Percentiles rank a stretch among this genome's conserved stretches.
These are phyloP conservation scores for Orientallactaga bullata DNA, from an alignment of 2,113 vertebrate species.

Conservation along the genomic window DNA sequence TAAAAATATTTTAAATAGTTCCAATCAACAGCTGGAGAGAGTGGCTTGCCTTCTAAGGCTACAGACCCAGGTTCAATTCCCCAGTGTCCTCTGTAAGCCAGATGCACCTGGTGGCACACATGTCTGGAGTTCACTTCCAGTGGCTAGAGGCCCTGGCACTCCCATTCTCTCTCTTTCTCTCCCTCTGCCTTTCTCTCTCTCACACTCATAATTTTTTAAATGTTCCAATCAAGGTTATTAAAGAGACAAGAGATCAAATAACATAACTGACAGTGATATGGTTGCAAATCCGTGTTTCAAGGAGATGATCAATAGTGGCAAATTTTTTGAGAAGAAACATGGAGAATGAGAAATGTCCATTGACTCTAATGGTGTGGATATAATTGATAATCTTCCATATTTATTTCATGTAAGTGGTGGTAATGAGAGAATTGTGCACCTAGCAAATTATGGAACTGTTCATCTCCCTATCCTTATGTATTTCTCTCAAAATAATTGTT, in stretches of 20 bases:
- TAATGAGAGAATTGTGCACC: background rate
- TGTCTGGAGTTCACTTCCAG: no score
- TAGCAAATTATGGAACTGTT: background rate
- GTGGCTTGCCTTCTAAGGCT: no score
- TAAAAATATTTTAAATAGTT: no score
- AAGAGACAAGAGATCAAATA: slow-evolving; percentile 4
- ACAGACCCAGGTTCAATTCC: no score
- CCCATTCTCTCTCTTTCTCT: no score
- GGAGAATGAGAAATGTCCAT: background rate
- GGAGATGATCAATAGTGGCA: slow-evolving; percentile 31
- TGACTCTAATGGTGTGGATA: background rate
- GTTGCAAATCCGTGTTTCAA: background rate
- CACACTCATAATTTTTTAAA: no score
- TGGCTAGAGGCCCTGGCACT: no score
- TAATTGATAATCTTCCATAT: background rate
- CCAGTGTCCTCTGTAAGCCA: no score
- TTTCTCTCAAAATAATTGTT: slow-evolving; percentile 27
- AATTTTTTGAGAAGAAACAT: background rate
- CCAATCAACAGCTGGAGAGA: no score
- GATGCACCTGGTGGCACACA: no score
- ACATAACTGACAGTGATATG: background rate
- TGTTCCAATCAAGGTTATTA: background rate
- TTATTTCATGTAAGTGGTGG: background rate
- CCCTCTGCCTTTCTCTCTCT: no score
- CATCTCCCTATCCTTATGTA: background rate